A percentile compares a stretch with the other conserved stretches of the same genome.
Conservation (phyloP, 2,113 vertebrate species). For the Alouatta palliata region DNA sequence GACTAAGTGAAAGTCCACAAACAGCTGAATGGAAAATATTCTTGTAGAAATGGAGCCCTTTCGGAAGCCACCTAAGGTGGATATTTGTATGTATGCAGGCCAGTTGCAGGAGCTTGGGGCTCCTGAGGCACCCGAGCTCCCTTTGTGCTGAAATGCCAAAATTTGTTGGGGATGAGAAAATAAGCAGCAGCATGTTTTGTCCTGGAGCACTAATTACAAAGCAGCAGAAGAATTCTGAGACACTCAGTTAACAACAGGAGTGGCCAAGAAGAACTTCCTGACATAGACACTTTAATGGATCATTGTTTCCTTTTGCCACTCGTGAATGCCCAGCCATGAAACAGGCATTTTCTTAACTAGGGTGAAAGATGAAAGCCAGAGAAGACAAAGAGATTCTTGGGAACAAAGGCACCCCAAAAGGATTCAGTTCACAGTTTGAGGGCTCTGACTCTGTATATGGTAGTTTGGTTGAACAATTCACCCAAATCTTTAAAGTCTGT, state of each 20-base stretch:
- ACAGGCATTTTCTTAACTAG: neutral
- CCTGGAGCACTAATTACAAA: neutral
- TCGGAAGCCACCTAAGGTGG: neutral
- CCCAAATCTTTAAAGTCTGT: neutral
- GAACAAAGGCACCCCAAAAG: neutral
- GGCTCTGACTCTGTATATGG: neutral
- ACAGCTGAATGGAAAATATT: conserved; percentile 22
- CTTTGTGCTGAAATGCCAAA: neutral
- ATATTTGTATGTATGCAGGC: neutral
- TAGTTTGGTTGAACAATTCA: neutral
- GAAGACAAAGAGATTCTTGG: neutral
- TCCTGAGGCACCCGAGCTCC: neutral
- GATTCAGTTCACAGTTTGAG: neutral
- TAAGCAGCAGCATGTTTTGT: neutral
- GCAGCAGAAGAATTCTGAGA: neutral
- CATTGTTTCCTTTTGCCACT: neutral
- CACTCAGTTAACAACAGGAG: accelerated
- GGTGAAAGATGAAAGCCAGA: neutral
- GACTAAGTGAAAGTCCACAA: conserved; percentile 45
- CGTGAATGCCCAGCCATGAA: neutral
- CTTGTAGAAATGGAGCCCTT: neutral
- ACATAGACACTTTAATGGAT: neutral
- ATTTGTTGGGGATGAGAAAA: neutral
- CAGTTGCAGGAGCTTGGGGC: neutral
- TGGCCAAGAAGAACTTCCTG: neutral